Percentiles rank a stretch among this genome's conserved stretches.
These are phyloP conservation scores for Hyles vespertilio DNA, from an alignment of 1,140 invertebrate species.

Conservation along the genomic window DNA sequence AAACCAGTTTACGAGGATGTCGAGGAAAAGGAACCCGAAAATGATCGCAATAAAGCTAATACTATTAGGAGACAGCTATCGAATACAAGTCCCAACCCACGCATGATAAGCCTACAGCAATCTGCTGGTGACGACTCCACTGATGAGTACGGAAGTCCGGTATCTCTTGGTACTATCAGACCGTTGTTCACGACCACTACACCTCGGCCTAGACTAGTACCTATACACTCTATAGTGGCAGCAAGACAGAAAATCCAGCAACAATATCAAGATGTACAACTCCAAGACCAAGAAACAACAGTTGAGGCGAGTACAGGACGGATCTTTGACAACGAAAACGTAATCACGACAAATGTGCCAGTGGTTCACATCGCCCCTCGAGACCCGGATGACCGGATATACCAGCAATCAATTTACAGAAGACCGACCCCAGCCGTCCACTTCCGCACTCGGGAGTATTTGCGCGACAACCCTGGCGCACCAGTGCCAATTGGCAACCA, in stretches of 20 bases:
- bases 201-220: constrained; percentile 63
- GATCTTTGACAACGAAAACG: constrained; percentile 58
- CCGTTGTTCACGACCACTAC: constrained; percentile 81
- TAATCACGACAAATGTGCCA: constrained; percentile 65
- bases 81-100: constrained; percentile 62
- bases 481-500: constrained; percentile 71
- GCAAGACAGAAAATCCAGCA: constrained; percentile 63
- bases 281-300: constrained; percentile 67
- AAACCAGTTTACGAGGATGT: constrained; percentile 73
- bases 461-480: constrained; percentile 71
- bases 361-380: constrained; percentile 61
- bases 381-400: constrained; percentile 60
- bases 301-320: constrained; percentile 70
- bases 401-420: constrained; percentile 71
- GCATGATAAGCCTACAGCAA: constrained; percentile 70
- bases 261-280: constrained; percentile 63
- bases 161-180: constrained; percentile 77
- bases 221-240: constrained; percentile 59
- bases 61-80: constrained; percentile 75
- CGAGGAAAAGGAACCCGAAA: constrained; percentile 63
- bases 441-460: constrained; percentile 67
- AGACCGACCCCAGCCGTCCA: constrained; percentile 68
- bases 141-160: constrained; percentile 80
- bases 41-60: constrained; percentile 45
- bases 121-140: constrained; percentile 78